phyloP scores from a whole-genome alignment of 2,113 vertebrate genomes.

The Chlorodrepanis virens region DNA sequence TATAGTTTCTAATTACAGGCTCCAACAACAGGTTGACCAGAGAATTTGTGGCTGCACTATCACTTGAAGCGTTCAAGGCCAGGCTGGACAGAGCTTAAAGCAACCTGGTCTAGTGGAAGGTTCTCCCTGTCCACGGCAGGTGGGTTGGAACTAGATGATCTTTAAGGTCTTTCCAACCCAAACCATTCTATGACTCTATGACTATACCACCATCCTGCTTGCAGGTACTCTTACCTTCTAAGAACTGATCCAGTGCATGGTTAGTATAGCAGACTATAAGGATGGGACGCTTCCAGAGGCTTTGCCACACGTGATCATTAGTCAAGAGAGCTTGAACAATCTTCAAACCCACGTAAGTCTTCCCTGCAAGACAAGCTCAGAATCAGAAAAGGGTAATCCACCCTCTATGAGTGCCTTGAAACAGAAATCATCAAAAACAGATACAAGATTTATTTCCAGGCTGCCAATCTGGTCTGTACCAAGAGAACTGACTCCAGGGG shows the following conservation, averaged over 20 bases:
- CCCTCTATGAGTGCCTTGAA: neutral
- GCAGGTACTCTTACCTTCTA: slow-evolving; percentile 84
- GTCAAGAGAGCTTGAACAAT: slow-evolving; percentile 85
- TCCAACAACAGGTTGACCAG: neutral
- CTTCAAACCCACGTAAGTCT: slow-evolving; percentile 92
- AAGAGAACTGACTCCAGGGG: neutral
- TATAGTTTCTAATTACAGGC: neutral
- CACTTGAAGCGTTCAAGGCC: neutral
- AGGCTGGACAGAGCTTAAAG: neutral
- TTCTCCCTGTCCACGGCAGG: neutral
- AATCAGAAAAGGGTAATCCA: neutral
- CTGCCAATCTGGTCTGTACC: neutral
- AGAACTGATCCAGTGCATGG: slow-evolving; percentile 96
- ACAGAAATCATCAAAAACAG: neutral
- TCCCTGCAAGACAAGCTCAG: slow-evolving; percentile 78
- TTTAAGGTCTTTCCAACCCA: neutral
- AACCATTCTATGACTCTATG: neutral
- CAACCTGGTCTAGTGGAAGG: neutral
- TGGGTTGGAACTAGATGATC: neutral
- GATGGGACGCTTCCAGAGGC: slow-evolving; percentile 67
- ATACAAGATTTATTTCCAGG: neutral
- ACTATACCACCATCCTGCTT: neutral
- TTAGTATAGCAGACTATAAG: slow-evolving; percentile 97
- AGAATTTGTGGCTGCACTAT: neutral
- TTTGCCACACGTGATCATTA: slow-evolving; percentile 75